Evolutionary conservation across 2,888 invertebrate genomes (phyloP), one percentile per base, ranked within the genome.

Genomic region (Acanthosoma haemorrhoidale): DNA sequence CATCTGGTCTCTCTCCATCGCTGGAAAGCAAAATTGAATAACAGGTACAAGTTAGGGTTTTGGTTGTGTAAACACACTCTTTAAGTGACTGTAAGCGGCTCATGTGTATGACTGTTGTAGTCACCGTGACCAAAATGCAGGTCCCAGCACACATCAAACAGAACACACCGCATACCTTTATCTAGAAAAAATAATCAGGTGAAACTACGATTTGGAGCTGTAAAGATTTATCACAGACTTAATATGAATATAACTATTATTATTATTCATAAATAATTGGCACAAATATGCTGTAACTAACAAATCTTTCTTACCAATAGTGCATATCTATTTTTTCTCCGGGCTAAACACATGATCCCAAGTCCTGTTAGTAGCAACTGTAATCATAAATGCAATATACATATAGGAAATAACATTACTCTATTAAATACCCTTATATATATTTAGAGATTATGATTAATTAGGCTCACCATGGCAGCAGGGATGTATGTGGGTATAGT

Each of bases 401-500:
- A n/a, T n/a, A n/a, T n/a, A n/a, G n/a, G n/a, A 1, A 16, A 59
- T 9, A 59, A 32, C 31, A 31, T 21, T 15, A 9, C 8, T 29
- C 8, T 9, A 18, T 6, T 25, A 15, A 9, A 59, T 59, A 59
- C 8, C 9, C 6, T 9, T 16, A 15, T 18, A 11, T 18, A 18
- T 8, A 16, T 18, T 16, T 13, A 59, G 9, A 59, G 5, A 59
- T 15, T 21, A 59, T 21, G n/a, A 25, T 36, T 16, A 59, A 15
- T 1, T 38, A 13, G 15, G 79, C 84, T 86, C 81, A 94, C 94
- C 90, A 94, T 89, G 75, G 91, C 89, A 71, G 94, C 94, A 39
- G 94, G 94, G 76, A 95, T 92, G 78, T 94, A 95, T 5, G 94
- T 93, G n/a, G 95, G 95, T 75, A 96, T 91, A 0, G 95, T 94